These are phyloP conservation scores for Bruchidius siliquastri DNA, from an alignment of 2,888 invertebrate species.

Conservation along the genomic window DNA sequence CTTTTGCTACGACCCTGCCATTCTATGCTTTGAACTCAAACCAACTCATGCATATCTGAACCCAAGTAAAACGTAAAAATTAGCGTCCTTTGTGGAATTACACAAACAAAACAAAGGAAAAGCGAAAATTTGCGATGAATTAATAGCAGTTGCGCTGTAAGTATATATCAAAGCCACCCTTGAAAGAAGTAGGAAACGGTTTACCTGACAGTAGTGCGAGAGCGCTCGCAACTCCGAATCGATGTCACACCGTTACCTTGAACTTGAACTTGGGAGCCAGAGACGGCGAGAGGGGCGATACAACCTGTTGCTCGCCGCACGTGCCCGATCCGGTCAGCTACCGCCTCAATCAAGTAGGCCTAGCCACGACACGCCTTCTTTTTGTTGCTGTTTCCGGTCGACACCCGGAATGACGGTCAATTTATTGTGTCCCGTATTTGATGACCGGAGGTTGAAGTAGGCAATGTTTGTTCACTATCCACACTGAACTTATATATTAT, in stretches of 20 bases:
- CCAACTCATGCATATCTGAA: background rate
- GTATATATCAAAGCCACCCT: background rate
- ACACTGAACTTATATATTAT: background rate
- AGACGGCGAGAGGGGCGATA: background rate
- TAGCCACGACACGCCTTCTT: background rate
- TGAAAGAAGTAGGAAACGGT: background rate
- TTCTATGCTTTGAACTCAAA: background rate
- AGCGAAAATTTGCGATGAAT: too few species aligned
- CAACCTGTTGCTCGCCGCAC: constrained; percentile 31
- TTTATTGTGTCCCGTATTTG: background rate
- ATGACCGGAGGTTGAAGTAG: background rate
- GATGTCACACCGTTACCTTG: constrained; percentile 36
- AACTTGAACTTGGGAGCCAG: constrained; percentile 34
- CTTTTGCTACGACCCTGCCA: background rate
- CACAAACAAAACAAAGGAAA: background rate
- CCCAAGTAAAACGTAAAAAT: background rate
- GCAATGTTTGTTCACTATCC: background rate
- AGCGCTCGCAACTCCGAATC: constrained; percentile 18
- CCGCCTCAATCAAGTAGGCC: background rate
- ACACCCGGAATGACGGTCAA: background rate
- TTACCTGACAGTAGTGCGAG: background rate
- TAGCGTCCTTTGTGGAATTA: background rate
- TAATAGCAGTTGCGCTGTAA: background rate
- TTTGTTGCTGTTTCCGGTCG: background rate
- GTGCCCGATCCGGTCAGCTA: constrained; percentile 5